Percentiles rank a stretch among this genome's conserved stretches.
Conservation (phyloP, 1,140 invertebrate genomes). For the Nebria ingens region DNA sequence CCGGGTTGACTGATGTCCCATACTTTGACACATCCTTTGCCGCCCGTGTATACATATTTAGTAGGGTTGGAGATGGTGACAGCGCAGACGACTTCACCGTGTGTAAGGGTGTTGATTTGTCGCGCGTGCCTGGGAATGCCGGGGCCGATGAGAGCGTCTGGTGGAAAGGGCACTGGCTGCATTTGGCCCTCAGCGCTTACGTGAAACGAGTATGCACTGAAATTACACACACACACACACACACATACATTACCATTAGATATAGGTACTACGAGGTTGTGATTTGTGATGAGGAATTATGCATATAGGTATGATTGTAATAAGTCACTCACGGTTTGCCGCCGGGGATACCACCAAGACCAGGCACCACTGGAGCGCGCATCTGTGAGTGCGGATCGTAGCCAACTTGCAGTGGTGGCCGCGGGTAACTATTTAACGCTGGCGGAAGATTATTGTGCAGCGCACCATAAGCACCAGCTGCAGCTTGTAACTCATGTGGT, state of each 20-base stretch:
- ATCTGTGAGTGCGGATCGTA: constrained; percentile 69
- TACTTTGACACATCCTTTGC: constrained; percentile 98
- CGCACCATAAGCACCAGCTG: constrained; percentile 39
- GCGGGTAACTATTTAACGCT: constrained; percentile 45
- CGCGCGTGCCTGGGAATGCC: constrained; percentile 87
- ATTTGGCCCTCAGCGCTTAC: constrained; percentile 79
- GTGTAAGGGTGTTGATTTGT: constrained; percentile 81
- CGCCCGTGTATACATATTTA: constrained; percentile 95
- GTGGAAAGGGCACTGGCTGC: constrained; percentile 91
- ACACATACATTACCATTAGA: too few relatives aligned
- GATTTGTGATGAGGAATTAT: neutral
- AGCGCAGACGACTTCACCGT: constrained; percentile 90
- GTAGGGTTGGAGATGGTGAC: constrained; percentile 84
- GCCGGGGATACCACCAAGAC: constrained; percentile 58
- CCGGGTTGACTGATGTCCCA: constrained; percentile 80
- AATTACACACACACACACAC: too few relatives aligned
- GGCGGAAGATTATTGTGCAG: constrained; percentile 41
- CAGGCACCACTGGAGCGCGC: constrained; percentile 54
- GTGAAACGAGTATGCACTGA: constrained; percentile 87
- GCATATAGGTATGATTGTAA: neutral
- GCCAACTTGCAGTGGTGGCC: constrained; percentile 46
- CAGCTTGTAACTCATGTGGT: constrained; percentile 37
- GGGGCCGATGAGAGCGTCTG: constrained; percentile 82
- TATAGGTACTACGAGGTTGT: neutral
- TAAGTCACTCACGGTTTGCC: constrained; percentile 70